Evolutionary conservation across 2,113 vertebrate genomes (phyloP), one percentile per base, ranked within the genome.

Genomic region (Toxotes chatareus): DNA sequence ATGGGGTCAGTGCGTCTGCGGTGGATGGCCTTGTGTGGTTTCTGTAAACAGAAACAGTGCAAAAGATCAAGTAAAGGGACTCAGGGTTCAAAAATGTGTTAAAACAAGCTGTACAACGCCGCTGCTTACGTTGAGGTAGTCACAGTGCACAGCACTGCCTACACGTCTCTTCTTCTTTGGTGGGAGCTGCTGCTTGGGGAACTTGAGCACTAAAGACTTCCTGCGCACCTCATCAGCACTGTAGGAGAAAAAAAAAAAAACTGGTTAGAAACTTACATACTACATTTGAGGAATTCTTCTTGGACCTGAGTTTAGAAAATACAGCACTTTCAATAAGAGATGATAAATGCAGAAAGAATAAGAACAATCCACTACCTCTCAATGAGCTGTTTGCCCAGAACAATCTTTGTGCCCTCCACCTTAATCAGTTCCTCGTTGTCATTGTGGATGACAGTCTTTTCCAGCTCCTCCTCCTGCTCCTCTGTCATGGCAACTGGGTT

Each of bases 401-500:
- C 98, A 36, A 99, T 99, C 93, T 99, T 99, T 3, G 98, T 99
- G 72, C 98, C 98, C 91, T 99, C 98, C 74, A 99, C 98, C 92
- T 99, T 99, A 91, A 99, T 99, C 59, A 99, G 96, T 79, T 99
- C 98, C 89, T 99, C 98, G 4, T 99, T 99, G 80, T 99, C 97
- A 38, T 99, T 99, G 91, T 97, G 97, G 89, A 99, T 99, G 11
- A 99, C 98, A 0, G 98, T 99, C 94, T 99, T 99, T 88, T 99
- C 98, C 79, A 99, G 95, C 93, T 99, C 98, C 76, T 99, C 98
- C 83, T 99, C 98, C 89, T 99, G 98, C 88, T 99, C 98, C 83
- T 99, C 98, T 17, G 98, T 99, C 98, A 99, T 99, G 74, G 98
- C 98, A 23, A 99, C 98, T 1, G 98, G 98, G 88, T 99, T 99